Evolutionary conservation across 2,888 invertebrate species (phyloP).

Genomic region (Physocephala rufipes): DNA sequence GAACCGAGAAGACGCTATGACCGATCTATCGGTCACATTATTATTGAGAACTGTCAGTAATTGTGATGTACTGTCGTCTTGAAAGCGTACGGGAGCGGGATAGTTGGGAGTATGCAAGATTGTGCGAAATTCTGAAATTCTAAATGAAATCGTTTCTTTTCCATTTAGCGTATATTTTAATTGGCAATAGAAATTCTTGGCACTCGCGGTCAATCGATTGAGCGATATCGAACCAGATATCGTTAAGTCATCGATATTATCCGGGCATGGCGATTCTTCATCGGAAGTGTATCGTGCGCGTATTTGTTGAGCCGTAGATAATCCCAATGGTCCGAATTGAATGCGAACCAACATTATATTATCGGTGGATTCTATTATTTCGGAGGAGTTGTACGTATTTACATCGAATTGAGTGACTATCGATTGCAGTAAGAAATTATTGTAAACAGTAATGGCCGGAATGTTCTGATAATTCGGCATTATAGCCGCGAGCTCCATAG

Average conservation of each 20-base stretch:
- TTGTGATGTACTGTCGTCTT: slow-evolving; percentile 24
- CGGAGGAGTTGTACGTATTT: slow-evolving; percentile 57
- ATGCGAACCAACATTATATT: slow-evolving; percentile 73
- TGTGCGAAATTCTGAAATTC: slow-evolving; percentile 36
- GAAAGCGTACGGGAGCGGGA: slow-evolving; percentile 38
- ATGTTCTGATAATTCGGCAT: too few species aligned
- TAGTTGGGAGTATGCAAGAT: slow-evolving; percentile 5
- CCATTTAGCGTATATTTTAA: slow-evolving; percentile 45
- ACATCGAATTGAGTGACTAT: slow-evolving; percentile 61
- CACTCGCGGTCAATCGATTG: not conserved
- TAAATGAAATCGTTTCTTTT: slow-evolving; percentile 53
- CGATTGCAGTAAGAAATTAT: slow-evolving; percentile 48
- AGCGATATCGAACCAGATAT: slow-evolving; percentile 63
- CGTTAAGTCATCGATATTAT: slow-evolving; percentile 62
- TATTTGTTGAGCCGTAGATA: slow-evolving; percentile 70
- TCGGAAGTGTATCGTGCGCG: slow-evolving; percentile 74
- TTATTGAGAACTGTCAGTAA: not conserved
- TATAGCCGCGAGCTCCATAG: not conserved
- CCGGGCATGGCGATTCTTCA: slow-evolving; percentile 69
- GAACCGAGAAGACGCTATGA: slow-evolving; percentile 44
- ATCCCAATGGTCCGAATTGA: not conserved
- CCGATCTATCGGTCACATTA: slow-evolving; percentile 44
- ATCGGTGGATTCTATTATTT: slow-evolving; percentile 71
- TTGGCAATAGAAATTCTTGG: slow-evolving; percentile 50
- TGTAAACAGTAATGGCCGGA: slow-evolving; percentile 47